These are phyloP conservation scores for Trichogramma pretiosum DNA, from an alignment of 1,140 invertebrate species.

Conservation along the genomic window DNA sequence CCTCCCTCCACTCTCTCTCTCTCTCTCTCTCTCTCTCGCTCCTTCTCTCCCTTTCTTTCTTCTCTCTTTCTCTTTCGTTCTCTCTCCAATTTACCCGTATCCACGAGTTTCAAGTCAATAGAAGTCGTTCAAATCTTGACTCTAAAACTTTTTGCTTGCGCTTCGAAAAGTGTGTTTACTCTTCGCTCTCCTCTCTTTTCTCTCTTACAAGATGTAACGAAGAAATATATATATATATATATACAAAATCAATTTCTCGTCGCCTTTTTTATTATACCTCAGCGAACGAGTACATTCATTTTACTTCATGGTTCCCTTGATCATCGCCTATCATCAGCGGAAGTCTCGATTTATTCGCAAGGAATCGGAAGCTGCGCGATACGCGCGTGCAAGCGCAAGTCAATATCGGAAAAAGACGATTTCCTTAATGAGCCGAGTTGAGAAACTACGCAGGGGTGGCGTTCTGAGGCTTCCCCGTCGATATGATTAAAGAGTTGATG, in stretches of 20 bases:
- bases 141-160: constrained; percentile 2
- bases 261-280: too few species aligned
- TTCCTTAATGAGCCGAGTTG: constrained; percentile 14
- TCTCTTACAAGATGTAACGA: background rate
- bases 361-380: background rate
- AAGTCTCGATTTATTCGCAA: background rate
- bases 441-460: background rate
- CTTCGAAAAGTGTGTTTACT: background rate
- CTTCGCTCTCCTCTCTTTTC: background rate
- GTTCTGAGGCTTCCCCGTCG: background rate
- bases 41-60: background rate
- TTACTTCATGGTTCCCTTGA: constrained; percentile 4
- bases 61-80: background rate
- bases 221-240: too few species aligned
- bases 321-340: background rate
- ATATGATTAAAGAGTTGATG: too few species aligned
- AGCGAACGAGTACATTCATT: too few species aligned
- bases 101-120: background rate
- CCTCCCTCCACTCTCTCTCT: too few species aligned
- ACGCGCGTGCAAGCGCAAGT: too few species aligned
- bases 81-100: background rate
- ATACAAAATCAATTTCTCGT: too few species aligned
- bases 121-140: background rate
- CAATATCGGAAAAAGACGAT: constrained; percentile 17
- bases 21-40: too few species aligned